phyloP scores from a whole-genome alignment of 2,888 invertebrate genomes.

The Heliconius ethilla region DNA sequence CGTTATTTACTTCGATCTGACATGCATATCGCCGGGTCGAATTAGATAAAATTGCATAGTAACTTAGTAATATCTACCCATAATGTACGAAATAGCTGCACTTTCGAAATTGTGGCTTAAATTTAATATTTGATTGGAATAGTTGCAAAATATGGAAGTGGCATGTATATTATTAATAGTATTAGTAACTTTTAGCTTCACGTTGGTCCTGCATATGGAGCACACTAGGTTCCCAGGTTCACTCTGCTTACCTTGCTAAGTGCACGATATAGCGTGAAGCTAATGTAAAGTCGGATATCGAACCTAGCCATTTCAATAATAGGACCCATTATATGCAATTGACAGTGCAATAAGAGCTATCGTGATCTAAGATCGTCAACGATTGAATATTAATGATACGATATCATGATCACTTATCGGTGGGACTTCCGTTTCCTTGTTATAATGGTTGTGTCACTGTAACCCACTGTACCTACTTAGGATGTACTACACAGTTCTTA shows the following conservation, averaged over 20 bases:
- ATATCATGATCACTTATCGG: conserved; percentile 12
- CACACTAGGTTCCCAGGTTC: too few species aligned
- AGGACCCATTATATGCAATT: not conserved
- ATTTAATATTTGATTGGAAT: conserved; percentile 1
- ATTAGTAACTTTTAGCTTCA: not conserved
- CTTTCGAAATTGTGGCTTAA: not conserved
- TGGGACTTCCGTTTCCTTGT: conserved; percentile 24
- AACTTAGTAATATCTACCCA: not conserved
- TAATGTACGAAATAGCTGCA: not conserved
- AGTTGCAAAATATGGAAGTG: not conserved
- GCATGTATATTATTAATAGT: not conserved
- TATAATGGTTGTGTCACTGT: not conserved
- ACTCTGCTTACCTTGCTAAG: not conserved
- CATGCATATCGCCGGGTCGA: conserved; percentile 19
- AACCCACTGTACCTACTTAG: too few species aligned
- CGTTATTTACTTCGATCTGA: conserved; percentile 19
- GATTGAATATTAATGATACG: conserved; percentile 22
- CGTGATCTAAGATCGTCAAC: conserved; percentile 7
- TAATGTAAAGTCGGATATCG: not conserved
- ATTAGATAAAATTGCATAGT: conserved; percentile 25
- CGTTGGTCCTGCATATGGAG: not conserved
- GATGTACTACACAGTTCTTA: not conserved
- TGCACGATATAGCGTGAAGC: not conserved
- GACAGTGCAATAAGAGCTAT: conserved; percentile 9
- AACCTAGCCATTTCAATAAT: conserved; percentile 3